Evolutionary conservation across 2,888 invertebrate species (phyloP).

Genomic region (Drosophila nigricruria): DNA sequence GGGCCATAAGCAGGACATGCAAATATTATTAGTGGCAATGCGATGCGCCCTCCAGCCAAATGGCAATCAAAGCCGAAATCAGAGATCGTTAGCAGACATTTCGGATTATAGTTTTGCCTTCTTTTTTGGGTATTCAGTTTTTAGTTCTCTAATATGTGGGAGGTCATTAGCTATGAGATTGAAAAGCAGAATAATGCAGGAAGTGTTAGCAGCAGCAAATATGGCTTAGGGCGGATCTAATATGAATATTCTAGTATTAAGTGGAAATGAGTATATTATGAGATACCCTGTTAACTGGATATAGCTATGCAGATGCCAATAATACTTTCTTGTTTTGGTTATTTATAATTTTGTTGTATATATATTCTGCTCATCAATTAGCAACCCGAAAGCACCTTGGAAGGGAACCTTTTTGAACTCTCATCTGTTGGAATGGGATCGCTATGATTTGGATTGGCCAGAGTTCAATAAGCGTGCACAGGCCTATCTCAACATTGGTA

Average conservation of each 20-base stretch:
- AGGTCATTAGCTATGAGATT: constrained; percentile 35
- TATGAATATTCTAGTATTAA: neutral
- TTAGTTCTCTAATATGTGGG: constrained; percentile 1
- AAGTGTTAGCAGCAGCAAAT: constrained; percentile 3
- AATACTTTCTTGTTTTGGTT: too few species aligned
- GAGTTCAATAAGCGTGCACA: constrained; percentile 91
- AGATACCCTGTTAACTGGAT: neutral
- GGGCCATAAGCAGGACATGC: constrained; percentile 46
- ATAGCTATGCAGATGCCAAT: neutral
- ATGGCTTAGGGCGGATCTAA: neutral
- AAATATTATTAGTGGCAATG: constrained; percentile 71
- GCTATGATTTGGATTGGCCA: constrained; percentile 93
- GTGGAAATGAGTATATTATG: neutral
- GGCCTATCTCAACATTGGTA: constrained; percentile 90
- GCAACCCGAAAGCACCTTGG: constrained; percentile 92
- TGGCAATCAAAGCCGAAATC: constrained; percentile 68
- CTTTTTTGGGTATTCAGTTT: constrained; percentile 13
- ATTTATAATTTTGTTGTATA: too few species aligned
- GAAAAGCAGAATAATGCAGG: neutral
- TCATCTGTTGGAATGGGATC: constrained; percentile 89
- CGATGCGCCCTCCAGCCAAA: constrained; percentile 31
- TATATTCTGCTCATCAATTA: neutral
- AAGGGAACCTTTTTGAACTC: constrained; percentile 88
- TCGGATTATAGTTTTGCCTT: constrained; percentile 4
- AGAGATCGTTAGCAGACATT: constrained; percentile 69